Percentiles rank a stretch among this genome's conserved stretches.
Conservation (phyloP, 2,797 vertebrate genomes). For the Carcharodon carcharias region DNA sequence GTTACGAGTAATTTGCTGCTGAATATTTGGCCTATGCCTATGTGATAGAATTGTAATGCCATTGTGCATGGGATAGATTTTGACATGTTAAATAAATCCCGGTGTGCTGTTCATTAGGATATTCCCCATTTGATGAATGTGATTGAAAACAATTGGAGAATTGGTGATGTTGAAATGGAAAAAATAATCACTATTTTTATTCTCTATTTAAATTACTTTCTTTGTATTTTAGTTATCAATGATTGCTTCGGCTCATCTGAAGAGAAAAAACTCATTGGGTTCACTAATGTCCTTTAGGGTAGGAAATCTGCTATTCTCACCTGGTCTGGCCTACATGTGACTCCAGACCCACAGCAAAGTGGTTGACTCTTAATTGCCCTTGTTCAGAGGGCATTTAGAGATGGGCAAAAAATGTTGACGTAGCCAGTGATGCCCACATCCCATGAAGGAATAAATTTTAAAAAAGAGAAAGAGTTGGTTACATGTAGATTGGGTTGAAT, state of each 20-base stretch:
- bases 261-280: no score
- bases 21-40: neutral
- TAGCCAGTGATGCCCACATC: no score
- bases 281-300: no score
- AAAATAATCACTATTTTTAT: neutral
- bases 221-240: neutral
- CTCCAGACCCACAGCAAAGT: no score
- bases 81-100: conserved; percentile 31
- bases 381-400: no score
- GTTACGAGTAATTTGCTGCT: conserved; percentile 1
- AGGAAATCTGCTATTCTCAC: no score
- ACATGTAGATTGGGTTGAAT: no score
- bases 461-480: no score
- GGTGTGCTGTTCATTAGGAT: neutral
- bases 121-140: neutral
- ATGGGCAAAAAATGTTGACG: no score
- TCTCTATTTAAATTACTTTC: neutral
- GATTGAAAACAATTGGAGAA: conserved; percentile 9
- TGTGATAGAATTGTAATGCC: neutral
- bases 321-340: no score
- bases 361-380: no score
- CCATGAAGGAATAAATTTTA: no score
- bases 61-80: neutral
- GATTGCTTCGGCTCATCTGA: neutral
- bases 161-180: neutral